A percentile compares a stretch with the other conserved stretches of the same genome.
phyloP scores from a whole-genome alignment of 2,888 invertebrate genomes.

The Amitus sp. region DNA sequence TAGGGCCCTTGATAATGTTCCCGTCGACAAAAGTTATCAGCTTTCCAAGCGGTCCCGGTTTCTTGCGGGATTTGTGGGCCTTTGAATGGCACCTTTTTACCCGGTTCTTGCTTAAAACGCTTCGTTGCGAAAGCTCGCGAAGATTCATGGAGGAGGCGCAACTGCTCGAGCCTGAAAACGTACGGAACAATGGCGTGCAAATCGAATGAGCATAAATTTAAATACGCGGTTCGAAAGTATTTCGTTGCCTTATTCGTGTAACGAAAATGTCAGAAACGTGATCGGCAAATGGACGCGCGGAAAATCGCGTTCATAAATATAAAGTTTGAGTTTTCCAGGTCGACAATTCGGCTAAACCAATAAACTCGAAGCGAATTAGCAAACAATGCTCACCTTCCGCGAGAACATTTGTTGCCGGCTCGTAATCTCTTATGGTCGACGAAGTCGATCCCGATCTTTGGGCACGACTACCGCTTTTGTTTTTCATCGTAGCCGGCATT shows the following conservation, averaged over 20 bases:
- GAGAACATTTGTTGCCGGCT: constrained; percentile 39
- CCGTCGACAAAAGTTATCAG: constrained; percentile 49
- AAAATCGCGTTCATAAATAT: too few species aligned
- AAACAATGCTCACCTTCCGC: constrained; percentile 32
- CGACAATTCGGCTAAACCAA: not conserved
- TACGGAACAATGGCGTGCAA: not conserved
- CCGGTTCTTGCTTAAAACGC: constrained; percentile 52
- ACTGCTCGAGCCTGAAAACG: constrained; percentile 7
- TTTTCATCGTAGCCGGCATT: constrained; percentile 46
- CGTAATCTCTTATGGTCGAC: constrained; percentile 41
- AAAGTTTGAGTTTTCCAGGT: too few species aligned
- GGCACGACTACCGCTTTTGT: constrained; percentile 34
- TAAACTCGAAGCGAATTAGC: not conserved
- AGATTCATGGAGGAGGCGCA: constrained; percentile 23
- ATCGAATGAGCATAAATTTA: too few species aligned
- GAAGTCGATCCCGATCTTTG: constrained; percentile 42
- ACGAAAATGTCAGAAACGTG: too few species aligned
- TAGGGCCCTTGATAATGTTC: constrained; percentile 50
- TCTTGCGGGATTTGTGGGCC: constrained; percentile 44
- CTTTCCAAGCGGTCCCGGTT: constrained; percentile 52
- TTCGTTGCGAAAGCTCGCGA: constrained; percentile 41
- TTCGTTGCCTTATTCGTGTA: too few species aligned
- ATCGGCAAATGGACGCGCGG: too few species aligned
- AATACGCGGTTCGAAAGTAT: too few species aligned
- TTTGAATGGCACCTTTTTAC: constrained; percentile 47